Evolutionary conservation across 2,113 vertebrate species (phyloP).

Genomic region (Recurvirostra avosetta): DNA sequence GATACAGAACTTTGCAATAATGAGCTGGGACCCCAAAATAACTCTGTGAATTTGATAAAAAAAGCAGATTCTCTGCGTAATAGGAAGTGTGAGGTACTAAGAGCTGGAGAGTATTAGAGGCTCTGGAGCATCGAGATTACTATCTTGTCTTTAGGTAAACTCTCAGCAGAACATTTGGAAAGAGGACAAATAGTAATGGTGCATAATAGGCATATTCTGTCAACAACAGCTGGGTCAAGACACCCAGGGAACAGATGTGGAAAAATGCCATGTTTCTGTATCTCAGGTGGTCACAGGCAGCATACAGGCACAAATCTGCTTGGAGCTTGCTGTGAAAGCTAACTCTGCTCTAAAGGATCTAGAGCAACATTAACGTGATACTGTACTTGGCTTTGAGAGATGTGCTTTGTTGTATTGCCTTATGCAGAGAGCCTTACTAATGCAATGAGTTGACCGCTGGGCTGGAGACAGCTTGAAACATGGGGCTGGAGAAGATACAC

Average conservation of each 20-base stretch:
- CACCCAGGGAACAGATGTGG: rapidly evolving
- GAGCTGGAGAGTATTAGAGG: background rate
- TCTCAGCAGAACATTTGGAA: background rate
- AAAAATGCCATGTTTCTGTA: background rate
- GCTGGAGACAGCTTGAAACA: background rate
- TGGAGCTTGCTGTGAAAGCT: background rate
- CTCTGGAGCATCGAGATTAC: background rate
- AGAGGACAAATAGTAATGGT: background rate
- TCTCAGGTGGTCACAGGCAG: background rate
- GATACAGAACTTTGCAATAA: background rate
- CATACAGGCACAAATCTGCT: rapidly evolving
- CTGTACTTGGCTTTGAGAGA: rapidly evolving
- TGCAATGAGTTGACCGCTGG: background rate
- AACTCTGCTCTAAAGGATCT: background rate
- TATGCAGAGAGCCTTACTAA: background rate
- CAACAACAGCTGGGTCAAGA: background rate
- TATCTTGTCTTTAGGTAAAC: background rate
- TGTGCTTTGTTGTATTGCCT: background rate
- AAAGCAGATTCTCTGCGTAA: background rate
- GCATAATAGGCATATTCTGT: background rate
- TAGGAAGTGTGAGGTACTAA: background rate
- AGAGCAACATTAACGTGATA: rapidly evolving
- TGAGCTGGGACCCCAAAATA: background rate
- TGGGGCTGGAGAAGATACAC: background rate
- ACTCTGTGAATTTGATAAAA: background rate